Evolutionary conservation across 2,888 invertebrate genomes (phyloP), one percentile per base, ranked within the genome.

Genomic region (Spialia ferax): DNA sequence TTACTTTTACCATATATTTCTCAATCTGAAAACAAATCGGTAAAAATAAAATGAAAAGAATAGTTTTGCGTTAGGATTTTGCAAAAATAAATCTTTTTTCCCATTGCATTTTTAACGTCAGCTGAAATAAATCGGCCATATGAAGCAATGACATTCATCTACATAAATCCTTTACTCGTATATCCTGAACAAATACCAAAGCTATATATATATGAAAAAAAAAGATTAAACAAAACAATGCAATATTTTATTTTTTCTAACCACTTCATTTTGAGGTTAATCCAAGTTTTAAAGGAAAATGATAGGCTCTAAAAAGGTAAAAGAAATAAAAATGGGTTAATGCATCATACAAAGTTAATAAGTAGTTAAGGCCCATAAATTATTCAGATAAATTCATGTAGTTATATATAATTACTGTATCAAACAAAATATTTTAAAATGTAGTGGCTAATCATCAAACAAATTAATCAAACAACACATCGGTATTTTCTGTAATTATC

Each of bases 81-180:
- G 65, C 59, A 50, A 65, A 57, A 65, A 64, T 65, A 65, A 65
- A 65, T 65, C 59, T 38, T 48, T 48, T 42, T 59, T 26, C 42
- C 52, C 42, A 52, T 59, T 59, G 59, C 54, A 11, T 20, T 60
- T 48, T 48, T 52, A 59, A 54, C 65, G 64, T 59, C 52, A 42
- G 20, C 65, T 65, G 65, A 52, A 60, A 59, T 65, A 65, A 59
- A 65, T 65, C 35, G 50, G 35, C 32, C 52, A 50, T 59, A 65
- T 65, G 65, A 32, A 23, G 23, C 52, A 52, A 52, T 59, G 65
- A 22, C 59, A 60, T 65, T 65, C 65, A 54, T 60, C 65, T 59
- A 48, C 48, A 48, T 48, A 65, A 52, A 65, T 65, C 59, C 59
- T 52, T 65, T 52, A 59, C 59, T 59, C 38, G 23, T 11, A 59